Base-by-base conservation (phyloP, 2,113 vertebrate genomes). In the Notechis scutatus region DNA sequence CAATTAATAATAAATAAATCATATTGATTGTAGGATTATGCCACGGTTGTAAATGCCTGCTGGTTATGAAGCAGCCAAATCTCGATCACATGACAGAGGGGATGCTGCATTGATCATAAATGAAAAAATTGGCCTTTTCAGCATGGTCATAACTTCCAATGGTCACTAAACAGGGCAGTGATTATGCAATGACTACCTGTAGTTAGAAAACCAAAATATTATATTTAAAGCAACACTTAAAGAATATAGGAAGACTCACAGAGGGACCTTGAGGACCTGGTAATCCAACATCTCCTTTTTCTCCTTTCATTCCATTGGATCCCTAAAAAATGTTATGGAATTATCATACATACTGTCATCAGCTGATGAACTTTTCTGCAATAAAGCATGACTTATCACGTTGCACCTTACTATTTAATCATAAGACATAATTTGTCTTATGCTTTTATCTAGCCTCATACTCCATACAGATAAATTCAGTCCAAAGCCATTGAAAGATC, bases 211-310 rank as follows among this genome's bases (percentile, higher is more conserved):
- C 29, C 26, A 29, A 0, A 91, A 74, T 14, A 86, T 90, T 85
- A 86, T 52, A 85, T 74, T 86, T 10, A 81, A 18, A 0, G 0
- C 3, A 10, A 90, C 86, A 90, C 2, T 59, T n/a, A 50, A 94
- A 34, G 0, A 39, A 2, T 8, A 64, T 50, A 55, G 11, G 23
- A 9, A 56, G 86, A 98, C 99, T 99, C 98, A 99, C 99, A n/a
- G 99, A 99, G 96, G 98, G 97, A 93, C 99, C 99, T 94, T 99
- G 98, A 91, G 98, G 98, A 93, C 99, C 99, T 7, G 98, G 96
- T 54, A 98, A 95, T 69, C 99, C 99, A 39, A 97, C 85, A 85
- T 99, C 99, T 96, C 99, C 99, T 96, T 99, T 99, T 87, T 99
- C 99, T 0, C 99, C 99, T 96, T 99, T 99, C 15, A 97, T 74